These are phyloP conservation scores for Euborellia annulipes DNA, from an alignment of 1,140 invertebrate genomes.

Conservation along the genomic window DNA sequence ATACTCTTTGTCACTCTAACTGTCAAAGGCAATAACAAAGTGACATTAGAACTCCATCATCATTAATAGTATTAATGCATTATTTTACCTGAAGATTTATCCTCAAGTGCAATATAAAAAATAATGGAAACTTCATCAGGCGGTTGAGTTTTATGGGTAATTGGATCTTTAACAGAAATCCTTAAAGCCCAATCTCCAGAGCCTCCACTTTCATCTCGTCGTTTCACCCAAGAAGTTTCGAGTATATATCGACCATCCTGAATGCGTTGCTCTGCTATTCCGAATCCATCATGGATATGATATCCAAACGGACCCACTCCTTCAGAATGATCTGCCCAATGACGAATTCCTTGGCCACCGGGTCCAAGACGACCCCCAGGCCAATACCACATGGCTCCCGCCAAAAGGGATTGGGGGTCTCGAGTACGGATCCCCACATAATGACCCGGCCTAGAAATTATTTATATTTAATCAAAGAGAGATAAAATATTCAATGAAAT, in stretches of 20 bases:
- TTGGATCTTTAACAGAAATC: neutral
- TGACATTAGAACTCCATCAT: no score
- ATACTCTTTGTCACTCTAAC: no score
- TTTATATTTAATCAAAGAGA: neutral
- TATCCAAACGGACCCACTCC: constrained; percentile 25
- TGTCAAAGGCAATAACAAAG: no score
- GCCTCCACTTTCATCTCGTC: neutral
- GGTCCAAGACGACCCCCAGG: constrained; percentile 40
- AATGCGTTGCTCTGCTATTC: neutral
- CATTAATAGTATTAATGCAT: no score
- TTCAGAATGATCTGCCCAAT: constrained; percentile 11
- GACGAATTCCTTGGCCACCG: constrained; percentile 44
- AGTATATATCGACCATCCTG: constrained; percentile 1
- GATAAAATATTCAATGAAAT: neutral
- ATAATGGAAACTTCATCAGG: no score
- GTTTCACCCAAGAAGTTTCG: neutral
- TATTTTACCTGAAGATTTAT: no score
- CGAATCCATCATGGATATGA: neutral
- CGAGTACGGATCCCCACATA: constrained; percentile 85
- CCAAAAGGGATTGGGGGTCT: constrained; percentile 70
- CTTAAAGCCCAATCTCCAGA: neutral
- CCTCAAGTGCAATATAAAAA: no score
- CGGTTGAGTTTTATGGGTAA: no score
- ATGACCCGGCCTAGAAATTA: constrained; percentile 51
- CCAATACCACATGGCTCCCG: constrained; percentile 95